Base-by-base conservation (phyloP, 2,888 invertebrate genomes). In the Diarsia rubi region DNA sequence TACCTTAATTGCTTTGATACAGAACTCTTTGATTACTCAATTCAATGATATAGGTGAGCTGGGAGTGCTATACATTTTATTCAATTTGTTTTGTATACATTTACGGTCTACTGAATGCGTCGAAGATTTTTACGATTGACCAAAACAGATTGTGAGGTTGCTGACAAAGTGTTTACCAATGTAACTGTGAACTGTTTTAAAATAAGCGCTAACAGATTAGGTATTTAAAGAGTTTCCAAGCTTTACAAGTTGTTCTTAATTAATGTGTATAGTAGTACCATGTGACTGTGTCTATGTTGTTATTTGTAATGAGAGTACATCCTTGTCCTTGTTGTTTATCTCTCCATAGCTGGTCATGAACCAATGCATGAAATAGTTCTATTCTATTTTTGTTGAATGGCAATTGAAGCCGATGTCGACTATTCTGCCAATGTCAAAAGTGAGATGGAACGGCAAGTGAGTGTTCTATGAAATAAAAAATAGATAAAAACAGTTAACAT, bases 1-100 rank as follows among this genome's bases (percentile, higher is more conserved):
- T 52, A 72, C 65, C 73, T 68, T 76, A 86, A 71, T 69, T 68
- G 71, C 42, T 67, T 45, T 67, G 45, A 60, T 45, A 69, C 31
- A 54, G 16, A 45, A 60, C 37, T n/a, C n/a, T 67, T 57, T 83
- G 64, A 62, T 70, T 69, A 52, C 69, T 69, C 24, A 57, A 44
- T 24, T 47, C 60, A 59, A 14, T 59, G 42, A 9, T n/a, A 12
- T n/a, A 57, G 24, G n/a, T 16, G 44, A 63, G 27, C 37, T 37
- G n/a, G 14, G 44, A 45, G 31, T 69, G 62, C 42, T 62, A 24
- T 69, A 60, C 16, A 67, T 31, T 44, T 75, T 11, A 65, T 75
- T 64, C 12, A 65, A 60, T 65, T 70, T 44, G 67, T 76, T 75
- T 70, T 81, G 71, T 83, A 71, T 79, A 64, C 52, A 69, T 63